Evolutionary conservation across 2,797 vertebrate genomes (phyloP), one percentile per base, ranked within the genome.

Genomic region (Poeciliopsis gracilis): DNA sequence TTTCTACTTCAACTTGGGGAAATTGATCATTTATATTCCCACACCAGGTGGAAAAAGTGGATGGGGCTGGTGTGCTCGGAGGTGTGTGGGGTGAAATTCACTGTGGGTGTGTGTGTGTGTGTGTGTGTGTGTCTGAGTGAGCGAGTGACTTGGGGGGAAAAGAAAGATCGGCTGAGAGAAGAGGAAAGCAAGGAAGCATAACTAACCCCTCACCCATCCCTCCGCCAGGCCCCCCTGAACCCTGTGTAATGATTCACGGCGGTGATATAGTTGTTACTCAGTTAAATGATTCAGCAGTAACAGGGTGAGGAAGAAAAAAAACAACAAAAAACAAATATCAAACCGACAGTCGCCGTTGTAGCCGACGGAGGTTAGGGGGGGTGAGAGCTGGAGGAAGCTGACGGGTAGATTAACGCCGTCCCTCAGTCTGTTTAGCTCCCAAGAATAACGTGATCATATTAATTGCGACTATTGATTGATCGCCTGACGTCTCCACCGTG

Each of bases 21-120:
- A 93, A 93, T 92, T 89, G 89, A 91, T 93, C 91, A 93, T 94
- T 93, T 92, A 89, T 93, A 93, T 93, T 92, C 90, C 88, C 80
- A 87, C 79, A 82, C 79, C 90, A 90, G 89, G 87, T 92, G 88
- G 79, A 91, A 92, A 28, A 87, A 82, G 84, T 87, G 85, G 82
- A 89, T 76, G 74, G 66, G 66, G 72, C 70, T 57, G 28, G 53
- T 82, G 88, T 70, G 86, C 61, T 63, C 30, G n/a, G 11, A 10
- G 1, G 77, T 28, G 43, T 70, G 41, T 28, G 43, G 67, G 25
- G 43, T n/a, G 25, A 70, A 46, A 46, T 33, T 47, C 25, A n/a
- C 38, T 11, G 25, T 45, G 53, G 2, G 61, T 23, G 13, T 13
- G 23, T n/a, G 49, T 53, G 36, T 36, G 36, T 36, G 36, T 36